A percentile compares a stretch with the other conserved stretches of the same genome.
Evolutionary conservation across 23 tunicate genomes (phyloP).

Genomic region (Ascidia mentula): DNA sequence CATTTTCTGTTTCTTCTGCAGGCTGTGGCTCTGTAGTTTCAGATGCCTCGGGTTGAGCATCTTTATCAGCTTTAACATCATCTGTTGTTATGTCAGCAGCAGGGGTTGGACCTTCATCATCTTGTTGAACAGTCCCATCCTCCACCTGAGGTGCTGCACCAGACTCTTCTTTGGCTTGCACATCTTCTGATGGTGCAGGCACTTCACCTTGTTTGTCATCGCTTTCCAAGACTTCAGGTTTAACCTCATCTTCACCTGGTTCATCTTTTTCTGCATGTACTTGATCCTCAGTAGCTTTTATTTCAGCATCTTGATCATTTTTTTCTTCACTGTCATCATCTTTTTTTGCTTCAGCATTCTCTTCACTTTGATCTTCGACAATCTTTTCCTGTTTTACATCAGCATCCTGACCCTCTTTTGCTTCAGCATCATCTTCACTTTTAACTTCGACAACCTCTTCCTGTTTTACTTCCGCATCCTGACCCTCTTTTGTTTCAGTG

Average conservation of each 20-base stretch:
- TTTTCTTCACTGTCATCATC: neutral
- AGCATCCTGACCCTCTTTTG: conserved; percentile 1
- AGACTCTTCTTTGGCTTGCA: neutral
- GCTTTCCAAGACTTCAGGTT: neutral
- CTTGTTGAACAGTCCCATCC: neutral
- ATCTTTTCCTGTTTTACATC: neutral
- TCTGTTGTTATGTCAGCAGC: neutral
- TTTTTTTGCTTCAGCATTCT: neutral
- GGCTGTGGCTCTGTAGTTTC: too few species aligned
- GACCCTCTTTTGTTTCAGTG: conserved; percentile 4
- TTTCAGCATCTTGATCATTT: neutral
- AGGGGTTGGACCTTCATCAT: neutral
- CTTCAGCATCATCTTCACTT: conserved; percentile 6
- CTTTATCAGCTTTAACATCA: conserved; percentile 10
- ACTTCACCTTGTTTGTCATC: neutral
- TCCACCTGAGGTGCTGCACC: conserved; percentile 1
- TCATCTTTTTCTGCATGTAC: neutral
- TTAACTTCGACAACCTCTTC: neutral
- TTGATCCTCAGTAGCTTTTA: neutral
- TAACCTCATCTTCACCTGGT: conserved; percentile 13
- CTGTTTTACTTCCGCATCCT: neutral
- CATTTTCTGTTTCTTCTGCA: conserved; percentile 18
- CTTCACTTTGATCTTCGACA: neutral
- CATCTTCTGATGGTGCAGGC: neutral
- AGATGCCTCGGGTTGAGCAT: neutral